These are phyloP conservation scores for Anisognathus igniventris DNA, from an alignment of 2,797 vertebrate genomes.

Conservation along the genomic window DNA sequence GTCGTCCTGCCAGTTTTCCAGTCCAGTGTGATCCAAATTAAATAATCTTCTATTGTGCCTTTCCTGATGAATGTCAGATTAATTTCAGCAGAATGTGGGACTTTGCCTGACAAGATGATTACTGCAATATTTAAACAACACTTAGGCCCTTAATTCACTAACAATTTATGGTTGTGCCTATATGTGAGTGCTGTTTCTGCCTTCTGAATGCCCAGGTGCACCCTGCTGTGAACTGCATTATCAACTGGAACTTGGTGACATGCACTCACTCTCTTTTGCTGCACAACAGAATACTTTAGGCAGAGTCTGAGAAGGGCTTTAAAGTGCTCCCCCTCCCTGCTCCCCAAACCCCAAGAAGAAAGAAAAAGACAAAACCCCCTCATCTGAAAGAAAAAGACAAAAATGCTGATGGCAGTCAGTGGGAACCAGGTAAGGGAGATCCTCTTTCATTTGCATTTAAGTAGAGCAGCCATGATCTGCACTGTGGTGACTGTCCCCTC, in stretches of 20 bases:
- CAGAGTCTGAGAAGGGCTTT: background rate
- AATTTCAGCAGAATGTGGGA: conserved; percentile 59
- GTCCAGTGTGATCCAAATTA: conserved; percentile 66
- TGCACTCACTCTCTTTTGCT: background rate
- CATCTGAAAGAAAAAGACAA: background rate
- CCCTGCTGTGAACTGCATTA: background rate
- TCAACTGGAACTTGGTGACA: background rate
- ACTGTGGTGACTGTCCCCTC: background rate
- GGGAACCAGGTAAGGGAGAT: background rate
- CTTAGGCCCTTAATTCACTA: conserved; percentile 44
- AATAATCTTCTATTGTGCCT: conserved; percentile 69
- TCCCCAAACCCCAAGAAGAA: background rate
- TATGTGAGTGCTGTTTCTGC: background rate
- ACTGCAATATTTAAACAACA: conserved; percentile 67
- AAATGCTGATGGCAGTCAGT: background rate
- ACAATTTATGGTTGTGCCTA: conserved; percentile 30
- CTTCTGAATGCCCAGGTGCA: background rate
- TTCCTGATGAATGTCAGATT: conserved; percentile 63
- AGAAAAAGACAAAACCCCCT: background rate
- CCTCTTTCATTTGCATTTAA: background rate
- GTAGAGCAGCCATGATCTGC: background rate
- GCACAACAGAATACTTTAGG: background rate
- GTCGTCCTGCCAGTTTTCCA: conserved; percentile 66
- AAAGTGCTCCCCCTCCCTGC: background rate
- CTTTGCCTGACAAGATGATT: conserved; percentile 65